Base-by-base conservation (phyloP, 2,113 vertebrate genomes). In the Nematolebias whitei region DNA sequence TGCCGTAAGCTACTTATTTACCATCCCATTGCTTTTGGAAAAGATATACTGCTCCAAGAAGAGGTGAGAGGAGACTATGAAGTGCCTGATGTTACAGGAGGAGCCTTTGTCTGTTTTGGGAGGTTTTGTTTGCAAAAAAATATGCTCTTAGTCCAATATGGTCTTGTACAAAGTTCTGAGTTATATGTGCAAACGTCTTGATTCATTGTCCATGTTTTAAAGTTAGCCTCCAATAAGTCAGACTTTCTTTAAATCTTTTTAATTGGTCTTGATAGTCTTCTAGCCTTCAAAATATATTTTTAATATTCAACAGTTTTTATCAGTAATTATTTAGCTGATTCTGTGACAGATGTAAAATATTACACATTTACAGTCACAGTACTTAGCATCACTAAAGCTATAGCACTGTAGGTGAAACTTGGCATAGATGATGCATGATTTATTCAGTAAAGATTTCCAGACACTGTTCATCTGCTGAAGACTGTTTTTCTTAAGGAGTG, bases 1-100 rank as follows among this genome's bases (percentile, higher is more conserved):
- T 74, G 76, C 80, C 23, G 52, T 89, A 89, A 92, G 87, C 87
- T 76, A 86, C 89, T 90, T 88, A 90, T 88, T 90, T 78, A 90
- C 70, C 74, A 44, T 85, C 66, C 69, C 74, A 72, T 86, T 63
- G 14, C 79, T 85, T 67, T 60, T 54, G 68, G 15, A 41, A 77
- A 50, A 84, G 83, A 89, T 85, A 71, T 90, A 87, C 56, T 84
- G 74, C 83, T 83, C 76, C 78, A 41, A 73, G 62, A 77, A 45
- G 45, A 24, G 51, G 45, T 19, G 29, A 82, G 80, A 70, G 44
- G 69, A 71, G 82, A 80, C 76, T 67, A 61, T 80, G 76, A 79
- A 87, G 79, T 80, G 24, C 10, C 40, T 54, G 50, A 81, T 80
- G 77, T 80, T 82, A 81, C 71, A 72, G 71, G 50, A 63, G 47